Percentiles rank a stretch among this genome's conserved stretches.
Conservation (phyloP, 2,113 vertebrate species). For the Hypanus sabinus region DNA sequence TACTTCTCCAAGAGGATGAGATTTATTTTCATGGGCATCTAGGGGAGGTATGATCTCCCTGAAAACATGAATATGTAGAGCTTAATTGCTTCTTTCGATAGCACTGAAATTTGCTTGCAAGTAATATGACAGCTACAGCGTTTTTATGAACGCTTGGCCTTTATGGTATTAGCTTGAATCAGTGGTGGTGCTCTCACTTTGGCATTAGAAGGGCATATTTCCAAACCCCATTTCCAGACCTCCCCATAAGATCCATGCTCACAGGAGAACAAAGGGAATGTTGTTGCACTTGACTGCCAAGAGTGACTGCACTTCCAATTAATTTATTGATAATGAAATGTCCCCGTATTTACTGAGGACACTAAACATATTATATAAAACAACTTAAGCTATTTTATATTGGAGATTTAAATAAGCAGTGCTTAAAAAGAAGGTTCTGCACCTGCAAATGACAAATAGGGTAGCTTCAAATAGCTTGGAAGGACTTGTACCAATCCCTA, state of each 20-base stretch:
- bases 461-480: too few relatives aligned
- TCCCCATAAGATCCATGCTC: neutral
- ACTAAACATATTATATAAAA: neutral
- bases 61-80: neutral
- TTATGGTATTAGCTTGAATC: neutral
- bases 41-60: neutral
- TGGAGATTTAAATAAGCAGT: neutral
- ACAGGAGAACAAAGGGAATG: neutral
- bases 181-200: neutral
- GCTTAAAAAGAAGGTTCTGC: neutral
- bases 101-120: neutral
- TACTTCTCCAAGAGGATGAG: neutral
- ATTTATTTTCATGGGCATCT: neutral
- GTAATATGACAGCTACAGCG: neutral
- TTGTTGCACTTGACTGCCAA: neutral
- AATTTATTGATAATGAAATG: neutral
- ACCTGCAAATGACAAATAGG: too few relatives aligned
- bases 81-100: neutral
- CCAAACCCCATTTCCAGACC: neutral
- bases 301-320: neutral
- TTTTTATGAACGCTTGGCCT: neutral
- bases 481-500: too few relatives aligned
- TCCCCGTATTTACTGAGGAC: neutral
- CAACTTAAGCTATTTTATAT: neutral
- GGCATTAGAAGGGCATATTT: neutral